phyloP scores from a whole-genome alignment of 2,888 invertebrate genomes.

The Allolobophora icterica region DNA sequence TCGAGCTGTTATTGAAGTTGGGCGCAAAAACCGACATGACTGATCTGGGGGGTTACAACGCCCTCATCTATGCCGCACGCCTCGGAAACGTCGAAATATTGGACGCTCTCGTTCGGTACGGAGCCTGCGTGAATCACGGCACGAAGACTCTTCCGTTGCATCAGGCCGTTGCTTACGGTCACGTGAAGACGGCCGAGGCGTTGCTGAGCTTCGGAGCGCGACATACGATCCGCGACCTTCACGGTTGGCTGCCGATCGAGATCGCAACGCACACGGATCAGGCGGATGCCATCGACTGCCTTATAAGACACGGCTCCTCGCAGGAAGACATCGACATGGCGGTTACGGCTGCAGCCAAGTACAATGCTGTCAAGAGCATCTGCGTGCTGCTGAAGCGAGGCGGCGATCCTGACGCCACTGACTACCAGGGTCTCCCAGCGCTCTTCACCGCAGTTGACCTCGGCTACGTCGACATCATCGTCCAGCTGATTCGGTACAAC shows the following conservation, averaged over 20 bases:
- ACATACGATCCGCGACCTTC: conserved; percentile 30
- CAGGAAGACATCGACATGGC: conserved; percentile 31
- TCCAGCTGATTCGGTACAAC: conserved; percentile 26
- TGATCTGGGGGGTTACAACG: conserved; percentile 33
- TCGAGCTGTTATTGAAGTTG: conserved; percentile 21
- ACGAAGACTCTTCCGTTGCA: conserved; percentile 34
- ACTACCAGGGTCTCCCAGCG: conserved; percentile 35
- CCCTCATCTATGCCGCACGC: conserved; percentile 33
- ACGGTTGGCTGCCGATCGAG: conserved; percentile 37
- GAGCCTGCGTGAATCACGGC: conserved; percentile 9
- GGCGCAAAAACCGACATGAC: conserved; percentile 35
- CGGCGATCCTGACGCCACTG: conserved; percentile 25
- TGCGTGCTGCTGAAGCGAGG: conserved; percentile 20
- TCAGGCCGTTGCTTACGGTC: conserved; percentile 38
- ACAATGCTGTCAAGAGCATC: conserved; percentile 28
- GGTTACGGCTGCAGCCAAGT: conserved; percentile 31
- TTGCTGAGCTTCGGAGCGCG: conserved; percentile 32
- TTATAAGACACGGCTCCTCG: not conserved
- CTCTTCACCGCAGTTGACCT: conserved; percentile 31
- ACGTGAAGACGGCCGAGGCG: conserved; percentile 28
- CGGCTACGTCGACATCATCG: conserved; percentile 31
- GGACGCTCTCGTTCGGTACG: conserved; percentile 28
- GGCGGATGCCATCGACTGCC: conserved; percentile 24
- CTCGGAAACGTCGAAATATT: conserved; percentile 23
- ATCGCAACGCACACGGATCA: conserved; percentile 39